These are phyloP conservation scores for Enteromius viviparus DNA, from an alignment of 2,797 vertebrate genomes.

Conservation along the genomic window DNA sequence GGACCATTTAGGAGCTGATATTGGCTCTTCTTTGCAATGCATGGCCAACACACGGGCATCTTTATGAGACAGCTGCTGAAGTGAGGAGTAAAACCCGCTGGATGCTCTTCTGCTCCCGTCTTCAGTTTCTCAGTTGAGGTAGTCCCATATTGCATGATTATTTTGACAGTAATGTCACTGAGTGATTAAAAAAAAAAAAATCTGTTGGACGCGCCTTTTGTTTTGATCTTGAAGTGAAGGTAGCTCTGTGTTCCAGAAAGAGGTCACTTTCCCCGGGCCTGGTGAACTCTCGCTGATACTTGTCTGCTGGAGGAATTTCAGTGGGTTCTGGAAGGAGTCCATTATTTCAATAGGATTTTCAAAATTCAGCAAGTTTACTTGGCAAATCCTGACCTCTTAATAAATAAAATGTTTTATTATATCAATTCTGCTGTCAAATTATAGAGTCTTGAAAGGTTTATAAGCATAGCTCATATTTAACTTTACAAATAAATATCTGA, in stretches of 20 bases:
- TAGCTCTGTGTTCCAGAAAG: slow-evolving; percentile 55
- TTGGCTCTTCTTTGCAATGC: slow-evolving; percentile 68
- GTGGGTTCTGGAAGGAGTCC: slow-evolving; percentile 66
- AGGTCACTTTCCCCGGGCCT: slow-evolving; percentile 56
- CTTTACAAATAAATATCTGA: slow-evolving; percentile 29
- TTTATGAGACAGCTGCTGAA: slow-evolving; percentile 72
- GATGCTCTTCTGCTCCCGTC: slow-evolving; percentile 53
- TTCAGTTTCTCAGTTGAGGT: not conserved
- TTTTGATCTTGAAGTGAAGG: slow-evolving; percentile 34
- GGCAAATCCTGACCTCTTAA: slow-evolving; percentile 56
- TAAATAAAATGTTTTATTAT: slow-evolving; percentile 71
- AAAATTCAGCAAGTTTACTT: slow-evolving; percentile 69
- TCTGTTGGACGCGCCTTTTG: not conserved
- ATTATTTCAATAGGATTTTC: slow-evolving; percentile 60
- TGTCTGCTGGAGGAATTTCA: slow-evolving; percentile 58
- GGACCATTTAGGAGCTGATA: slow-evolving; percentile 75
- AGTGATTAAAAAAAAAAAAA: not conserved
- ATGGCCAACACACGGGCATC: slow-evolving; percentile 73
- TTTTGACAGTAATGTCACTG: slow-evolving; percentile 17
- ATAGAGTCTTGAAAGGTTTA: slow-evolving; percentile 66
- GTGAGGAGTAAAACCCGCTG: slow-evolving; percentile 56
- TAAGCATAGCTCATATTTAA: slow-evolving; percentile 53
- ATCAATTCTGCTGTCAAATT: slow-evolving; percentile 68
- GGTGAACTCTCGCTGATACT: slow-evolving; percentile 51
- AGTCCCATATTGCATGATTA: not conserved